Base-by-base conservation (phyloP, 1,140 invertebrate species). In the Pemphigus obesinymphae region DNA sequence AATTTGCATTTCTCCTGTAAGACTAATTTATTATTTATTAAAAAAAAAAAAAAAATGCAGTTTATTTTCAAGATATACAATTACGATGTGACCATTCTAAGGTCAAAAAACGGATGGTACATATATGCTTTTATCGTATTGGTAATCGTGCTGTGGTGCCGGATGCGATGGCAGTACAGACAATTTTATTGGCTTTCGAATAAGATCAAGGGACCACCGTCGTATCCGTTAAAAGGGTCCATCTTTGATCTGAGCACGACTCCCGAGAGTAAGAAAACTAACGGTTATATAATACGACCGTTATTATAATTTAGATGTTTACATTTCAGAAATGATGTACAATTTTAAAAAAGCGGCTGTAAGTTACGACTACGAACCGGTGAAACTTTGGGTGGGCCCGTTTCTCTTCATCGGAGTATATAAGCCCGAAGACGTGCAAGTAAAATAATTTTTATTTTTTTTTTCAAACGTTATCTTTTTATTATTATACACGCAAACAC, bases 311-410 rank as follows among this genome's bases (percentile, higher is more conserved):
- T 11, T 48, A 11, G 11, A 7, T 48, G 45, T 48, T 45, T 45
- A 40, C 8, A 17, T 45, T 7, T 8, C 26, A 78, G 75, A 78
- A 10, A 17, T 78, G 6, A 58, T 78, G 75, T 5, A 53, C 13
- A 78, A 78, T 58, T 37, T 78, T 7, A 78, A 78, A 40, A 3
- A 78, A 26, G n/a, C 75, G 13, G 75, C 75, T 5, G 53, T 40
- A 61, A 58, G 58, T 15, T 58, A 23, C 34, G 23, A 78, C n/a
- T 78, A 78, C 75, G 75, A 78, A 29, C 75, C 75, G 6, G 34
- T 78, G 34, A 78, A 78, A 78, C 20, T 78, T 13, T 78, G 75
- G 75, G 34, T 78, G 1, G 75, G 75, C n/a, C 75, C 75, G 13
- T 55, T 78, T 78, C 34, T 78, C 13, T 78, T 78, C 20, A 53